Percentiles rank a stretch among this genome's conserved stretches.
Evolutionary conservation across 2,888 invertebrate species (phyloP).

Genomic region (Conomelus anceps): DNA sequence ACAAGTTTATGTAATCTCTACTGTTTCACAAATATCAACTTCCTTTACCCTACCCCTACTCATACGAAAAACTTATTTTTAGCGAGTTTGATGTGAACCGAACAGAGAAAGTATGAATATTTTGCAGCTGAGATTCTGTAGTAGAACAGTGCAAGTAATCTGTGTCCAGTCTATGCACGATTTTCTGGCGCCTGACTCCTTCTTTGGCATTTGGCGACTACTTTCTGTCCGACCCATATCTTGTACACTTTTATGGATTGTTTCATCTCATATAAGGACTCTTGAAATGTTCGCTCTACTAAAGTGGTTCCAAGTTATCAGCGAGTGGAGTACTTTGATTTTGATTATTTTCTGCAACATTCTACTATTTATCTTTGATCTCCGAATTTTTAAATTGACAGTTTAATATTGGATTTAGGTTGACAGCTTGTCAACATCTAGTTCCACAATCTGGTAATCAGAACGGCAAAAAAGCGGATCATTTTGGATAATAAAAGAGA

Average conservation of each 20-base stretch:
- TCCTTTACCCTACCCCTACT: neutral
- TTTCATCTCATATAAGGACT: neutral
- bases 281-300: neutral
- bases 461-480: neutral
- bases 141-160: neutral
- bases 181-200: neutral
- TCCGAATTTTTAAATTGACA: neutral
- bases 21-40: neutral
- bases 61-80: neutral
- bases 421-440: too few relatives aligned
- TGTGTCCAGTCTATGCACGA: neutral
- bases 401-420: too few relatives aligned
- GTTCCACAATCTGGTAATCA: neutral
- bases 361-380: neutral
- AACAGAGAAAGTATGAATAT: neutral
- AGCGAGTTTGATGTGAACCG: neutral
- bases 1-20: neutral
- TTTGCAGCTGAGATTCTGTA: neutral
- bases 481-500: too few relatives aligned
- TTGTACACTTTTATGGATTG: neutral
- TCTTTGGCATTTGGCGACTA: neutral
- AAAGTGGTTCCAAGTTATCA: neutral
- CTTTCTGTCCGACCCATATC: neutral
- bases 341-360: too few relatives aligned
- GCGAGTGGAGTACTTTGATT: neutral